Base-by-base conservation (phyloP, 2,888 invertebrate genomes). In the Hydriomena furcata region DNA sequence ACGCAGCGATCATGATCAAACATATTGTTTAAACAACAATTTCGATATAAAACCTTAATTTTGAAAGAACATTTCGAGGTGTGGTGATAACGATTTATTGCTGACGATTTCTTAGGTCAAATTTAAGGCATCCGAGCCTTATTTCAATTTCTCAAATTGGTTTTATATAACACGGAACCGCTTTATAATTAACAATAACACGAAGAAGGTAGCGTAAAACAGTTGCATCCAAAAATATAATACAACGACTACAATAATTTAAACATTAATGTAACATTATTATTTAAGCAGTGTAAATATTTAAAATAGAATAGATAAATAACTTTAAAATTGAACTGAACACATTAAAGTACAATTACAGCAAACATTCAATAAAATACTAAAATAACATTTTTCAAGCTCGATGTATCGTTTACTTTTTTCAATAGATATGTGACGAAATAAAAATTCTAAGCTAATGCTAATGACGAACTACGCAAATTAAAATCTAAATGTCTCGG, bases 221-320 rank as follows among this genome's bases (percentile, higher is more conserved):
- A 82, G 76, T 81, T 76, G 80, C 76, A 83, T 89, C 85, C 86
- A 90, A 89, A 89, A 89, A 90, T 88, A 85, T 83, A 69, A 82
- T 74, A 80, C 76, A 85, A 87, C 76, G 88, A 88, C 82, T 88
- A 88, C 81, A 81, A 85, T 84, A 79, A 82, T 82, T 84, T 82
- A 66, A 77, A 67, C 82, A 84, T 82, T 67, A 82, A 80, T 84
- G 83, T 82, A 86, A 87, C 81, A 78, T 85, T 83, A 86, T 82
- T 71, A 83, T 83, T 74, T 82, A 87, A 85, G 89, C 87, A 79
- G 76, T 87, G 84, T 88, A 87, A 84, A 88, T 85, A 88, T 84
- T 74, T 83, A 82, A 87, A 87, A 83, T 87, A 80, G 80, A 84
- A 79, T 77, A 73, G 71, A 79, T 72, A 85, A 82, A 77, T 77